Percentiles rank a stretch among this genome's conserved stretches.
These are phyloP conservation scores for Lucilia sericata DNA, from an alignment of 1,140 invertebrate genomes.

Conservation along the genomic window DNA sequence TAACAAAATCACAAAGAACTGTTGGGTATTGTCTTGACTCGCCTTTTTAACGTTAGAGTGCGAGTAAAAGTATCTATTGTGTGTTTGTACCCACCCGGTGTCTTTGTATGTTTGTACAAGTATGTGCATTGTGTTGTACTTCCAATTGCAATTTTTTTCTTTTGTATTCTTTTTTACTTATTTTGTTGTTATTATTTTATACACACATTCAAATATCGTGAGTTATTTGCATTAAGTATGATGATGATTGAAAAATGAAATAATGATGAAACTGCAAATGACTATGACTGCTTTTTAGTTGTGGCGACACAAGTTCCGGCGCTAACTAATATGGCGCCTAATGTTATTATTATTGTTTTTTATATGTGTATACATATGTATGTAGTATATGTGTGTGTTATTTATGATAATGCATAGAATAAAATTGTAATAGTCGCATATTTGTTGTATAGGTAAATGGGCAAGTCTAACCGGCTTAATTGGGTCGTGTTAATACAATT, in stretches of 20 bases:
- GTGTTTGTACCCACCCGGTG: no score
- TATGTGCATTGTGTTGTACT: no score
- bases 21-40: no score
- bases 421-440: background rate
- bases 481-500: constrained; percentile 30
- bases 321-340: constrained; percentile 41
- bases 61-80: no score
- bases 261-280: constrained; percentile 21
- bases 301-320: constrained; percentile 38
- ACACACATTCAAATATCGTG: background rate
- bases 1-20: no score
- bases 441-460: background rate
- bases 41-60: no score
- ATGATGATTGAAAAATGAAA: constrained; percentile 11
- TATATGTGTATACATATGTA: background rate
- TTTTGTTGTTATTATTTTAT: background rate
- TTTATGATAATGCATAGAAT: no score
- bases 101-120: no score
- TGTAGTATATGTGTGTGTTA: background rate
- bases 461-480: constrained; percentile 21
- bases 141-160: no score
- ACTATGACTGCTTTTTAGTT: constrained; percentile 7
- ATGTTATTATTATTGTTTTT: constrained; percentile 6
- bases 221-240: constrained; percentile 2
- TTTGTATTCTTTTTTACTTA: no score